phyloP scores from a whole-genome alignment of 2,888 invertebrate species.

The Galerucella pusilla region DNA sequence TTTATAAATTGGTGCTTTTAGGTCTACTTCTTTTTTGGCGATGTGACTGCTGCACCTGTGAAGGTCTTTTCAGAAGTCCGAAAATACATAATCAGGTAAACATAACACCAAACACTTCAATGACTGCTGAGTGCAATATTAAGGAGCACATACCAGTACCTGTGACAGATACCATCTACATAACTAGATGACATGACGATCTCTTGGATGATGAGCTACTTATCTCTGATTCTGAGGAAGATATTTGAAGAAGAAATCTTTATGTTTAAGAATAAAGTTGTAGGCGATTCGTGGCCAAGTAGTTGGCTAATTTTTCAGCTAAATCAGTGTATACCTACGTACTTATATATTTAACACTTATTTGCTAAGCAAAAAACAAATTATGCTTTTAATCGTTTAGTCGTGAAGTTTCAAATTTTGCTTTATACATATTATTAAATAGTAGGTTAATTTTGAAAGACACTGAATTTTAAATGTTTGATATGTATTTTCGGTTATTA shows the following conservation, averaged over 20 bases:
- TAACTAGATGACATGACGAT: constrained; percentile 69
- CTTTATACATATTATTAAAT: background rate
- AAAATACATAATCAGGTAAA: constrained; percentile 45
- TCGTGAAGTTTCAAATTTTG: background rate
- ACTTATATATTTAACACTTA: constrained; percentile 15
- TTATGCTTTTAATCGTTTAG: background rate
- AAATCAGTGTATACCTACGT: background rate
- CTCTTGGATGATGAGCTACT: constrained; percentile 58
- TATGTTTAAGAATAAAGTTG: constrained; percentile 6
- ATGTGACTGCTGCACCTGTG: constrained; percentile 63
- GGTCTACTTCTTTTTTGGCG: constrained; percentile 62
- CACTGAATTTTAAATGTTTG: too few relatives aligned
- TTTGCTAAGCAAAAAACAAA: constrained; percentile 28
- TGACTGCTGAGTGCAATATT: constrained; percentile 53
- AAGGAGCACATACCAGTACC: constrained; percentile 60
- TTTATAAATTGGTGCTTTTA: constrained; percentile 38
- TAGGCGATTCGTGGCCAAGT: constrained; percentile 25
- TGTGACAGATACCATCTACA: constrained; percentile 69
- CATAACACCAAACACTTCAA: constrained; percentile 35
- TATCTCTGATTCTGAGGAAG: constrained; percentile 56
- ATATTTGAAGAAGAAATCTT: constrained; percentile 39
- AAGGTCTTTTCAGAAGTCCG: constrained; percentile 50
- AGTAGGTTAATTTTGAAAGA: too few relatives aligned
- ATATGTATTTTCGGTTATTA: too few relatives aligned
- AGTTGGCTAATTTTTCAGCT: constrained; percentile 14